Percentiles rank a stretch among this genome's conserved stretches.
Conservation (phyloP, 2,888 invertebrate species). For the Acronicta psi region DNA sequence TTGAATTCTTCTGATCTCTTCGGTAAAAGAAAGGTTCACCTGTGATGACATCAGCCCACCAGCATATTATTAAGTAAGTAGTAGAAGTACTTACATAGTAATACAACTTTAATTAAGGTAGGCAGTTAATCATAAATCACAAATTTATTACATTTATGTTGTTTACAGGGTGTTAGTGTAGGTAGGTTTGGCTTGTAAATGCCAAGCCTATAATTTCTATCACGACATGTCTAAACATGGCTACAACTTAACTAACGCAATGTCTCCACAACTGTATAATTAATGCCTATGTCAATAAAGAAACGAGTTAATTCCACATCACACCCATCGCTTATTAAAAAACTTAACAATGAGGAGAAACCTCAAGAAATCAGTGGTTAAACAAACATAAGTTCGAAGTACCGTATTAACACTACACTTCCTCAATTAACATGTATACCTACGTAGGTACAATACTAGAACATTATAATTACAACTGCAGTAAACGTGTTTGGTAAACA, state of each 20-base stretch:
- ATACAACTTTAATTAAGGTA: too few species aligned
- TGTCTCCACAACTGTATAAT: conserved; percentile 33
- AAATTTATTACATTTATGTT: too few species aligned
- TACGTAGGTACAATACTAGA: conserved; percentile 64
- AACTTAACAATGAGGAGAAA: conserved; percentile 45
- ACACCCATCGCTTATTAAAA: conserved; percentile 51
- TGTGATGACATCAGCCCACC: too few species aligned
- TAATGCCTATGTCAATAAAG: conserved; percentile 37
- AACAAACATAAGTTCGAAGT: conserved; percentile 58
- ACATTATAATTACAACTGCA: conserved; percentile 64
- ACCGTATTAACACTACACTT: conserved; percentile 64
- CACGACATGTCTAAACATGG: conserved; percentile 18
- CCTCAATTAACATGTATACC: conserved; percentile 71
- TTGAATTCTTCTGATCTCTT: too few species aligned
- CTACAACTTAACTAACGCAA: conserved; percentile 21
- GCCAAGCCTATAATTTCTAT: conserved; percentile 38
- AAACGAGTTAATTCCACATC: conserved; percentile 39
- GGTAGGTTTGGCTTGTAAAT: conserved; percentile 18
- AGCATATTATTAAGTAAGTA: too few species aligned
- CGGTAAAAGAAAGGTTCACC: too few species aligned
- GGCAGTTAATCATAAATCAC: too few species aligned
- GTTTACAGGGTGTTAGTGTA: not conserved
- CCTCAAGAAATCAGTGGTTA: conserved; percentile 53
- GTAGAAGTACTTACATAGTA: too few species aligned
- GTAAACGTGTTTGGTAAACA: conserved; percentile 68